Conservation (phyloP, 64 coral and sea anemone genomes). For the Montipora foliosa region DNA sequence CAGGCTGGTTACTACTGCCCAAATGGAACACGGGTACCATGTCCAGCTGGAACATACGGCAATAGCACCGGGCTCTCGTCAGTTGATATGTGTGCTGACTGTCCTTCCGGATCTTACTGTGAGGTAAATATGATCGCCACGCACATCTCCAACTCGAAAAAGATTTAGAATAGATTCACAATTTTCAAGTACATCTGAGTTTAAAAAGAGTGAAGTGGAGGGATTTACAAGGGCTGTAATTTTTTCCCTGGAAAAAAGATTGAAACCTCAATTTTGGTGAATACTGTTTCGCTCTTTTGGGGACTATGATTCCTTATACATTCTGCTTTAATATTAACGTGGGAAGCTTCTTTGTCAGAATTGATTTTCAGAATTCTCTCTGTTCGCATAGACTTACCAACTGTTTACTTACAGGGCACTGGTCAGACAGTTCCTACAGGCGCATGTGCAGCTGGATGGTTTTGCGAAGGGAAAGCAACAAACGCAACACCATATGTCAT, state of each 20-base stretch:
- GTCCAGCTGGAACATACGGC: constrained; percentile 91
- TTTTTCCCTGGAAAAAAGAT: too few species aligned
- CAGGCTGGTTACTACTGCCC: constrained; percentile 91
- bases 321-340: too few species aligned
- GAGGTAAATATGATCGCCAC: constrained; percentile 26
- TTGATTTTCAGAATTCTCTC: neutral
- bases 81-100: constrained; percentile 81
- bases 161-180: too few species aligned
- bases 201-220: too few species aligned
- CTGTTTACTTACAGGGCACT: neutral
- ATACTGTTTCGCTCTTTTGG: too few species aligned
- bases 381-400: neutral
- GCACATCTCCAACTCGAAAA: neutral
- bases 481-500: constrained; percentile 69
- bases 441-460: constrained; percentile 80
- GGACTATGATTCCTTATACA: too few species aligned
- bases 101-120: constrained; percentile 88
- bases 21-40: constrained; percentile 79
- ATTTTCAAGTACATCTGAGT: too few species aligned
- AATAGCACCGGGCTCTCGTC: constrained; percentile 78
- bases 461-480: constrained; percentile 79
- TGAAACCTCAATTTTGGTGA: too few species aligned
- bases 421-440: constrained; percentile 68
- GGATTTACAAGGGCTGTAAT: too few species aligned
- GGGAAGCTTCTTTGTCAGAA: too few species aligned